These are phyloP conservation scores for Entomobrya multifasciata DNA, from an alignment of 2,888 invertebrate species.

Conservation along the genomic window DNA sequence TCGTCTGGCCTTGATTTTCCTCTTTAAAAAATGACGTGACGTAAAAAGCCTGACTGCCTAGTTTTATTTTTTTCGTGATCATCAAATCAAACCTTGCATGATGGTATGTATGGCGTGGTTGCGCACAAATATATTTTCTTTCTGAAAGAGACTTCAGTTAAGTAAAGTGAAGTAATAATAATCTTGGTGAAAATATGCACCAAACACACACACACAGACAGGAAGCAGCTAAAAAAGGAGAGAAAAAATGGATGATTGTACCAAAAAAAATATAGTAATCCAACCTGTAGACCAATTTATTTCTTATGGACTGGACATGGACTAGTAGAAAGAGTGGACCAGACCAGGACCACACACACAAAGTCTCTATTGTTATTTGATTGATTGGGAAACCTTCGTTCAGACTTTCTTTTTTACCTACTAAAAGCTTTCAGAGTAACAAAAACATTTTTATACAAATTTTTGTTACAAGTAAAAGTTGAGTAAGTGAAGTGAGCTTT, in stretches of 20 bases:
- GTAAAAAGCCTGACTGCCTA: conserved; percentile 15
- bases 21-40: conserved; percentile 17
- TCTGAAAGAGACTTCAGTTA: not conserved
- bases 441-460: not conserved
- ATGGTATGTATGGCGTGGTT: not conserved
- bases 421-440: conserved; percentile 36
- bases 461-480: conserved; percentile 19
- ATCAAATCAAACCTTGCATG: conserved; percentile 37
- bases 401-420: not conserved
- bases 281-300: conserved; percentile 77
- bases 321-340: too few relatives aligned
- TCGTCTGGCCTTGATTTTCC: conserved; percentile 55
- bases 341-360: too few relatives aligned
- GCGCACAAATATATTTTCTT: not conserved
- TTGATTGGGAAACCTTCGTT: conserved; percentile 71
- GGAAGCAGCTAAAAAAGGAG: conserved; percentile 69
- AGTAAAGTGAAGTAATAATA: conserved; percentile 53
- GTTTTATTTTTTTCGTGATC: conserved; percentile 9
- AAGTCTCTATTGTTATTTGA: conserved; percentile 63
- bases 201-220: conserved; percentile 42
- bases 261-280: too few relatives aligned
- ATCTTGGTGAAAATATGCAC: conserved; percentile 44
- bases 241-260: conserved; percentile 72
- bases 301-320: conserved; percentile 73
- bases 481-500: too few relatives aligned